Evolutionary conservation across 1,140 invertebrate species (phyloP), one percentile per base, ranked within the genome.

Genomic region (Oncopodura yosiiana): DNA sequence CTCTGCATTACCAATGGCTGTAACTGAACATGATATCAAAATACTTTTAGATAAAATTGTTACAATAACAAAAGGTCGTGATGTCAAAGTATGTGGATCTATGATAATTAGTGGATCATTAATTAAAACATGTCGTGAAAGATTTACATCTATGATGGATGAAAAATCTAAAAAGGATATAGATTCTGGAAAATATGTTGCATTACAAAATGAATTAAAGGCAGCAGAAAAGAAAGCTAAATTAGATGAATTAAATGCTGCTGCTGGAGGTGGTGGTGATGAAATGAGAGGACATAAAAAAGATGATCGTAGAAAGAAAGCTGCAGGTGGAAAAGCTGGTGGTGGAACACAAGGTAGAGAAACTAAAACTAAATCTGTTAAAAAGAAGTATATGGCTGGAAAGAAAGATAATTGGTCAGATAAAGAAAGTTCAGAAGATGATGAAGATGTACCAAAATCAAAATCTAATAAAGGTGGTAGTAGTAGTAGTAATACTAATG

Each of bases 331-430:
- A 3, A 93, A 93, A 77, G 78, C 77, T 39, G 89, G 90, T 26
- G 90, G 92, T 30, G 91, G 91, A 12, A 81, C 81, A 27, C 58
- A 73, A 72, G 93, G 92, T 1, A 75, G 93, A 49, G 93, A 97
- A 75, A 93, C 90, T 1, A 96, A 94, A 74, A 95, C 87, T 0
- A 94, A 93, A 70, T 84, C 91, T 5, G 85, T 84, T 0, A 97
- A 97, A 65, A 78, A 64, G 66, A 79, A 79, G 64, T 69, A 70
- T 46, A 63, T 67, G 53, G 65, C 63, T 56, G 67, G 67, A 66
- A 87, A 86, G 66, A 75, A 74, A 30, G 71, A 80, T 67, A 77
- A 72, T 54, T 62, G 60, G 34, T 66, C 66, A 18, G 68, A 73
- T 21, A n/a, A n/a, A n/a, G n/a, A n/a, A n/a, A n/a, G n/a, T n/a